phyloP scores from a whole-genome alignment of 1,140 invertebrate species.

The Dreissena polymorpha region DNA sequence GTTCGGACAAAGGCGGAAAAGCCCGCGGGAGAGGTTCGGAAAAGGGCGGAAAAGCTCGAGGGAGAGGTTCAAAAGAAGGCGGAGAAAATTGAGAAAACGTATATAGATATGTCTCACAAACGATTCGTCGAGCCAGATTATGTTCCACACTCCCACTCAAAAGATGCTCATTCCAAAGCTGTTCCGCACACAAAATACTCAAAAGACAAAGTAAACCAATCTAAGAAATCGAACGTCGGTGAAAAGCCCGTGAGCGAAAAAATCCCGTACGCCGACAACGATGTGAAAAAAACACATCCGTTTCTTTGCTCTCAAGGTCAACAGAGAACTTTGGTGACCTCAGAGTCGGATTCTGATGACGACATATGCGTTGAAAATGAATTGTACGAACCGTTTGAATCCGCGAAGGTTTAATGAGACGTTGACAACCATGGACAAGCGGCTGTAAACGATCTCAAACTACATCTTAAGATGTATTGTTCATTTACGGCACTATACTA shows the following conservation, averaged over 20 bases:
- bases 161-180: not conserved
- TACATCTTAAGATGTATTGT: too few relatives aligned
- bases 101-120: conserved; percentile 53
- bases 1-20: conserved; percentile 8
- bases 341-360: conserved; percentile 42
- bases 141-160: conserved; percentile 23
- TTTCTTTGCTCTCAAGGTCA: not conserved
- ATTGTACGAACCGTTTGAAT: conserved; percentile 52
- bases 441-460: too few relatives aligned
- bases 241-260: conserved; percentile 13
- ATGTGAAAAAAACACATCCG: conserved; percentile 14
- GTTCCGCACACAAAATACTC: conserved; percentile 18
- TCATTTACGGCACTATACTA: too few relatives aligned
- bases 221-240: conserved; percentile 39
- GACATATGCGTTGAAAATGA: conserved; percentile 51
- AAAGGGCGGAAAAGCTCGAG: not conserved
- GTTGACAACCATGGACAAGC: too few relatives aligned
- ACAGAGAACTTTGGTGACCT: conserved; percentile 27
- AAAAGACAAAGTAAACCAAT: conserved; percentile 46
- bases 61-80: conserved; percentile 25
- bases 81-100: conserved; percentile 25
- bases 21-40: conserved; percentile 13
- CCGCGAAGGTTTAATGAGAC: conserved; percentile 42
- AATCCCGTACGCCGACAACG: conserved; percentile 15
- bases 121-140: conserved; percentile 25